Evolutionary conservation across 1,140 invertebrate species (phyloP), one percentile per base, ranked within the genome.

Genomic region (Diachasma alloeum): DNA sequence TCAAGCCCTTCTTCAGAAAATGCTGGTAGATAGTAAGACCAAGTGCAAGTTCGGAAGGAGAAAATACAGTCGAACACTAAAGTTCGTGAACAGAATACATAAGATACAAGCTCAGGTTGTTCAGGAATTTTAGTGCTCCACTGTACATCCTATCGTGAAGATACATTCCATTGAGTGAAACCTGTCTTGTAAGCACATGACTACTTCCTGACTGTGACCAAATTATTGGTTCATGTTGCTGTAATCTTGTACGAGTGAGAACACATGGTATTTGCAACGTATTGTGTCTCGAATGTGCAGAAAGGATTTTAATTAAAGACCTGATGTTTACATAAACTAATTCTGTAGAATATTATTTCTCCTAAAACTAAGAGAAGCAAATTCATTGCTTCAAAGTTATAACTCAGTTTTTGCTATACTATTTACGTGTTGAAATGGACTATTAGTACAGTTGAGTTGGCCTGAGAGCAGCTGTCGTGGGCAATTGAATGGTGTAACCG

Each of bases 1-100:
- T 88, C 95, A 97, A 87, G 97, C 96, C 85, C 95, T 96, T 87
- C 89, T 97, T 42, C 97, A 96, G 95, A 95, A 96, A 85, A 96
- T 96, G 85, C 89, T 96, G 77, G 91, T 95, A 56, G 95, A 97
- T 85, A 93, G 94, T 53, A 93, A 94, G 78, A 93, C 93, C 66
- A 96, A 95, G 84, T 96, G 95, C 87, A n/a, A n/a, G n/a, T n/a
- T n/a, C n/a, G n/a, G n/a, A n/a, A n/a, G n/a, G n/a, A n/a, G n/a
- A n/a, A n/a, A n/a, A n/a, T n/a, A n/a, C n/a, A n/a, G n/a, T n/a
- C n/a, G n/a, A n/a, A n/a, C n/a, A n/a, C n/a, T n/a, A n/a, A n/a
- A n/a, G n/a, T n/a, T n/a, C n/a, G n/a, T n/a, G n/a, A n/a, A n/a
- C n/a, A n/a, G n/a, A n/a, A n/a, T n/a, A n/a, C n/a, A n/a, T n/a